These are phyloP conservation scores for Coregonus ussuriensis DNA, from an alignment of 2,797 vertebrate species.

Conservation along the genomic window DNA sequence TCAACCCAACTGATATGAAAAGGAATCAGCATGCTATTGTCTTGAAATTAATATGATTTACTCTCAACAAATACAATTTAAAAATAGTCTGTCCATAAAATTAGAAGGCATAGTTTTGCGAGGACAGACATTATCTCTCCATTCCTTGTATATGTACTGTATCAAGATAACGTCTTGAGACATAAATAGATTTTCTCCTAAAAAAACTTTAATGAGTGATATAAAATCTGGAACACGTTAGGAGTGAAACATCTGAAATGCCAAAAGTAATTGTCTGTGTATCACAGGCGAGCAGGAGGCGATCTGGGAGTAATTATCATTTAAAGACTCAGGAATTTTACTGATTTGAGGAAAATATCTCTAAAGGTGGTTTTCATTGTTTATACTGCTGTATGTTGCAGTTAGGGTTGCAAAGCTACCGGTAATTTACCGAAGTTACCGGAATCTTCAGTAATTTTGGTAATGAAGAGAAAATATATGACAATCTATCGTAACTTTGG, in stretches of 20 bases:
- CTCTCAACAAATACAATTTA: neutral
- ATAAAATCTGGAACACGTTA: slow-evolving; percentile 29
- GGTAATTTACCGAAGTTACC: too few species aligned
- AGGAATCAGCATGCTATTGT: neutral
- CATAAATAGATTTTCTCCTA: slow-evolving; percentile 10
- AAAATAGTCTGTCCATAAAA: slow-evolving; percentile 13
- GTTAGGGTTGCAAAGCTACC: too few species aligned
- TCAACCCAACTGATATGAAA: neutral
- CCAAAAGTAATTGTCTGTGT: slow-evolving; percentile 4
- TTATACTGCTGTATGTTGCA: slow-evolving; percentile 2
- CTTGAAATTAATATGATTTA: neutral
- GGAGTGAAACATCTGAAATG: slow-evolving; percentile 12
- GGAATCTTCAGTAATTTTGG: too few species aligned
- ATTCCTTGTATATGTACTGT: slow-evolving; percentile 7
- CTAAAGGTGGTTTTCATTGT: slow-evolving; percentile 9
- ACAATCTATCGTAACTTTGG: too few species aligned
- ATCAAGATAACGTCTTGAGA: slow-evolving; percentile 10
- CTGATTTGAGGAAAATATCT: slow-evolving; percentile 21
- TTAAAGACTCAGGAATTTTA: slow-evolving; percentile 21
- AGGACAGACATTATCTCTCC: neutral
- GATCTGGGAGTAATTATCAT: slow-evolving; percentile 31
- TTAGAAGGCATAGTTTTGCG: neutral
- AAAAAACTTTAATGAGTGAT: slow-evolving; percentile 24
- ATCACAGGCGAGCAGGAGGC: neutral
- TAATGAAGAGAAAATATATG: too few species aligned